Evolutionary conservation across 2,888 invertebrate species (phyloP).

Genomic region (Drosophila recens): DNA sequence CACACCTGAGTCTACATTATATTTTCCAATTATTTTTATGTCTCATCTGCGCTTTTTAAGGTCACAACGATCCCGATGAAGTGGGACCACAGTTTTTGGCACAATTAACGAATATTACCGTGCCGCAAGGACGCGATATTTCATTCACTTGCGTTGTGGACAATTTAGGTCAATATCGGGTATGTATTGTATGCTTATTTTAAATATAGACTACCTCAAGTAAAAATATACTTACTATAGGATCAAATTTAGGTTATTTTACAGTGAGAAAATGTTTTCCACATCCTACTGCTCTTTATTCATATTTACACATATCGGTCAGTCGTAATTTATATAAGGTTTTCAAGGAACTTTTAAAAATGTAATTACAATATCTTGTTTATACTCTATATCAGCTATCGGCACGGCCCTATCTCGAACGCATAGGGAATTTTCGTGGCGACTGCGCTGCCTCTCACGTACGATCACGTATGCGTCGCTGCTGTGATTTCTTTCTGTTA

Average conservation of each 20-base stretch:
- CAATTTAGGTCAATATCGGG: conserved; percentile 94
- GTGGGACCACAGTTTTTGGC: conserved; percentile 93
- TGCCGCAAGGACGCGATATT: conserved; percentile 94
- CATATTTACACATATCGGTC: no score
- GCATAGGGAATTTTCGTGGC: no score
- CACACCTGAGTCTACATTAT: conserved; percentile 30
- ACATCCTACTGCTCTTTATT: no score
- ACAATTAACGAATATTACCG: conserved; percentile 94
- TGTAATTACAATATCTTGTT: no score
- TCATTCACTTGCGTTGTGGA: conserved; percentile 96
- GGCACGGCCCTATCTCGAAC: no score
- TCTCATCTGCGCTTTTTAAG: conserved; percentile 85
- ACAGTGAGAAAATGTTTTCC: no score
- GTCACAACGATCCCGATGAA: conserved; percentile 89
- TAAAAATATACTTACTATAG: background rate
- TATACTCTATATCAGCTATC: no score
- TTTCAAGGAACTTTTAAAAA: no score
- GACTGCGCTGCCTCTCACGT: no score
- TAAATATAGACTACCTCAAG: background rate
- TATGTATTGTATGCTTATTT: conserved; percentile 85
- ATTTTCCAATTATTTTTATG: conserved; percentile 16
- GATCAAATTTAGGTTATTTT: background rate
- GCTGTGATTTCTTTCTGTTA: no score
- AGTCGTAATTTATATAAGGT: no score
- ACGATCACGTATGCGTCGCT: no score